Conservation (phyloP, 2,888 invertebrate species). For the Nemapogon koenigi region DNA sequence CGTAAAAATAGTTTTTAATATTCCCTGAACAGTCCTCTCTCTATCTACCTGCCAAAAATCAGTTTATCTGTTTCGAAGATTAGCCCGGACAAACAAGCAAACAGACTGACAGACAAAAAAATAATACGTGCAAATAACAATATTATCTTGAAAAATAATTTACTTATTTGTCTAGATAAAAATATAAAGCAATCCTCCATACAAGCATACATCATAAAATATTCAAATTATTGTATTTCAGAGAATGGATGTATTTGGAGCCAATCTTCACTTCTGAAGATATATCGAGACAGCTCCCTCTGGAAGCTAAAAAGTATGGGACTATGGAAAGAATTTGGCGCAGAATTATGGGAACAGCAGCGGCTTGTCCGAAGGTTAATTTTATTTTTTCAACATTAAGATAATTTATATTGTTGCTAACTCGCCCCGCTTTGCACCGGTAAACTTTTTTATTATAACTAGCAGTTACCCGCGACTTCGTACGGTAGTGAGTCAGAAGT, state of each 20-base stretch:
- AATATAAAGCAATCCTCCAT: no score
- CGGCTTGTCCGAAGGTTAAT: conserved; percentile 70
- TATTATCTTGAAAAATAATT: background rate
- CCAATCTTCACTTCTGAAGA: conserved; percentile 85
- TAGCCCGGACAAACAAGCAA: no score
- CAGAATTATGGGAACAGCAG: conserved; percentile 74
- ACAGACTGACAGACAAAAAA: background rate
- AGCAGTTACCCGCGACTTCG: no score
- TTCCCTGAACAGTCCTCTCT: no score
- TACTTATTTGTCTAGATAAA: background rate
- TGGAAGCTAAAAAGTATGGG: conserved; percentile 79
- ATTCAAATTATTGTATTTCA: conserved; percentile 23
- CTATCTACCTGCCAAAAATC: no score
- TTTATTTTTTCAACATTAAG: no score
- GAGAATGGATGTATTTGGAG: conserved; percentile 84
- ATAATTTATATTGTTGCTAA: no score
- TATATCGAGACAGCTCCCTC: conserved; percentile 78
- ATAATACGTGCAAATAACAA: background rate
- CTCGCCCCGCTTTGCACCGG: no score
- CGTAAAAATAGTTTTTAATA: no score
- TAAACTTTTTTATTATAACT: no score
- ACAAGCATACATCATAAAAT: background rate
- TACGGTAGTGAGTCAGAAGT: no score
- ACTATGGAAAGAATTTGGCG: conserved; percentile 83
- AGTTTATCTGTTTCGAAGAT: no score